These are phyloP conservation scores for Quiscalus mexicanus DNA, from an alignment of 2,113 vertebrate genomes.

Conservation along the genomic window DNA sequence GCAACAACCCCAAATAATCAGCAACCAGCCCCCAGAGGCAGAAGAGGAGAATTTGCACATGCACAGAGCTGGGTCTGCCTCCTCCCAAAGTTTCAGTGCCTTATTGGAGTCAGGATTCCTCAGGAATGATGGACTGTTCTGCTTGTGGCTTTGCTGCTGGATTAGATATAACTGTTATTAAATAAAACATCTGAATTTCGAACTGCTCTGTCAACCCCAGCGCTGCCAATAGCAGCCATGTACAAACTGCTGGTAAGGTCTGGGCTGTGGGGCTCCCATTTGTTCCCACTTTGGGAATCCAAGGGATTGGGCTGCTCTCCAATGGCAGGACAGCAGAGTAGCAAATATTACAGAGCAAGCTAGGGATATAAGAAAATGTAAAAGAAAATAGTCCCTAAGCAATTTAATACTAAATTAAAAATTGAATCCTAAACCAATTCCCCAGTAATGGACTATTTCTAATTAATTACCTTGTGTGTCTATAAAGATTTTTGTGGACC, in stretches of 20 bases:
- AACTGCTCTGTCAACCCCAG: neutral
- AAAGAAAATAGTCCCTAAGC: neutral
- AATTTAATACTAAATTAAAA: neutral
- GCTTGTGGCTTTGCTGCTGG: neutral
- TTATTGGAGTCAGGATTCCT: neutral
- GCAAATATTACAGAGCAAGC: neutral
- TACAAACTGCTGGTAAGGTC: neutral
- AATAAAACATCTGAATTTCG: neutral
- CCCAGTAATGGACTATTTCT: neutral
- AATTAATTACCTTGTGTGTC: neutral
- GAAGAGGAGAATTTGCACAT: neutral
- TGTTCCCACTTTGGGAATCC: neutral
- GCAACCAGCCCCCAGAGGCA: neutral
- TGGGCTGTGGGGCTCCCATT: neutral
- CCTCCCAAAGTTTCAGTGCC: neutral
- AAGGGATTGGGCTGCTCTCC: neutral
- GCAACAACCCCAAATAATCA: conserved; percentile 25
- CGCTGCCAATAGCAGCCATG: neutral
- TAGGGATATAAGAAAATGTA: neutral
- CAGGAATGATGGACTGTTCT: neutral
- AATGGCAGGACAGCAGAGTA: rapidly evolving
- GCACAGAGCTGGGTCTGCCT: neutral
- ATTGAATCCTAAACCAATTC: neutral
- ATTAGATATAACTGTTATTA: neutral
- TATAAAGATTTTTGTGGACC: neutral